Base-by-base conservation (phyloP, 2,888 invertebrate species). In the Oscheius sp. region DNA sequence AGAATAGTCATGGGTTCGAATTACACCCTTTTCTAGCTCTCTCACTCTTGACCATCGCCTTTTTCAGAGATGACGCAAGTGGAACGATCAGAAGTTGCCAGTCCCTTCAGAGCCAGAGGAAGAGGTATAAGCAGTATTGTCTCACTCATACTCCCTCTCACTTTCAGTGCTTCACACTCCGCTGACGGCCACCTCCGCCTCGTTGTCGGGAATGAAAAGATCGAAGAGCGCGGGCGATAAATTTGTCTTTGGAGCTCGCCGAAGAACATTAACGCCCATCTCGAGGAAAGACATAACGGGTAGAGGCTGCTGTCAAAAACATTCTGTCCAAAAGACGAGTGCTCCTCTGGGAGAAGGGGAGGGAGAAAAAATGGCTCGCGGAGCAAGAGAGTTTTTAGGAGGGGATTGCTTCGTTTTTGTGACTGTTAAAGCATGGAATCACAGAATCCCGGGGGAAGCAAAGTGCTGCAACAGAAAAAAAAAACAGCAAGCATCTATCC, bases 211-310 rank as follows among this genome's bases (percentile, higher is more conserved):
- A 29, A 73, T 73, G 73, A 29, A 63, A 29, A 35, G 73, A 63
- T 73, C 73, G 42, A 62, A 65, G 50, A 63, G 63, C 35, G 73
- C 73, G 29, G 65, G 73, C 13, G 73, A 73, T 55, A 73, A 73
- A 73, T 73, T 73, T 65, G 73, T 73, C 42, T 73, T 73, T 53
- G 73, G 73, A 51, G 73, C 73, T n/a, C 51, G 73, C 10, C 51
- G 73, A 37, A 42, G 73, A 63, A 73, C 62, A 62, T 62, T 73
- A 55, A 73, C 73, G 29, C 73, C 73, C 7, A 62, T 59, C 47
- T 57, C 63, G 13, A 65, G 73, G 57, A 62, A 48, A 29, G 65
- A 58, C 32, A 70, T 59, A 10, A 42, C 70, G 42, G 70, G 68
- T 68, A 11, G 13, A 55, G 21, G 21, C 21, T 21, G 21, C 21